Conservation (phyloP, 2,113 vertebrate genomes). For the Python bivittatus region DNA sequence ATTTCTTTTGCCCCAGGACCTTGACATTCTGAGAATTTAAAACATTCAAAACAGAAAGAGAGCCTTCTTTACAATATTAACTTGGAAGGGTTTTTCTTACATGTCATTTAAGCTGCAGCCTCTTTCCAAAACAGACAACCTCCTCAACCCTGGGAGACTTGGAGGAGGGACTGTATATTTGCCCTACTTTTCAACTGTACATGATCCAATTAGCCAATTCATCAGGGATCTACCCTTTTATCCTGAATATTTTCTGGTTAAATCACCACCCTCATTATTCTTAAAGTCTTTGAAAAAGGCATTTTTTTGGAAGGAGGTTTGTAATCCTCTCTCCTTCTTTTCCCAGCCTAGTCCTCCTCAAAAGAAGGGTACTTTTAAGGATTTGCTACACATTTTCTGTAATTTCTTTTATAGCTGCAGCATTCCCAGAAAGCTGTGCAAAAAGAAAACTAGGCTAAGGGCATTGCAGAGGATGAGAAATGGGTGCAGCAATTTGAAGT, state of each 20-base stretch:
- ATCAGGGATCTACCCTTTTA: too few species aligned
- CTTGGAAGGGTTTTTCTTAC: not conserved
- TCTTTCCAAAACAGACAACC: conserved; percentile 26
- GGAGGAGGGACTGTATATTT: conserved; percentile 4
- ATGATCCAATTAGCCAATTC: conserved; percentile 26
- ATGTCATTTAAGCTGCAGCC: conserved; percentile 8
- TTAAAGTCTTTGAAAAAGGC: not conserved
- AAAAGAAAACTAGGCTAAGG: not conserved
- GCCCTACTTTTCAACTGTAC: conserved; percentile 9
- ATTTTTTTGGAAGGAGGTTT: not conserved
- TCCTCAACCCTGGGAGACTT: conserved; percentile 42
- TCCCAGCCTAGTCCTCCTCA: not conserved
- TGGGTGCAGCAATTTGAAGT: not conserved
- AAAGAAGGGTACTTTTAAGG: not conserved
- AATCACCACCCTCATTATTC: not conserved
- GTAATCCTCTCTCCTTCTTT: not conserved
- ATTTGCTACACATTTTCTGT: not conserved
- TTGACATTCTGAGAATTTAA: conserved; percentile 37
- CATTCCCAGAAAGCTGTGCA: not conserved
- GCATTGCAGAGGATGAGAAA: not conserved
- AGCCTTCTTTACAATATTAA: not conserved
- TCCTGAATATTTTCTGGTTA: not conserved
- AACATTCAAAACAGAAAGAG: not conserved
- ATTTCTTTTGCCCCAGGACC: not conserved
- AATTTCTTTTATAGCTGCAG: not conserved